phyloP scores from a whole-genome alignment of 2,113 vertebrate species.

The Anolis sagrei region DNA sequence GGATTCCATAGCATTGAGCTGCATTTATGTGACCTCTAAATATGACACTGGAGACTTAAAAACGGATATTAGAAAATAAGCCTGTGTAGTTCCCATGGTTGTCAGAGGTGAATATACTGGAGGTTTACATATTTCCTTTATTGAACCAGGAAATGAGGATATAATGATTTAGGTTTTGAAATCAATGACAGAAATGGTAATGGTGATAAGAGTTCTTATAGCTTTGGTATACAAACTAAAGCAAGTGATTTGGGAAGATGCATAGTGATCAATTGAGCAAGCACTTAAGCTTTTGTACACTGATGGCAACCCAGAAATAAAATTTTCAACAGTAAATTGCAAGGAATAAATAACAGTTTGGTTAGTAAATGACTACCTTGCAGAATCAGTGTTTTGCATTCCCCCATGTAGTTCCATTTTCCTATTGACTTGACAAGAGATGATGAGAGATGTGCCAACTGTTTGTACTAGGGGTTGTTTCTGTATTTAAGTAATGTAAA shows the following conservation, averaged over 20 bases:
- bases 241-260: background rate
- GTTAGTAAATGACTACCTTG: constrained; percentile 10
- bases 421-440: constrained; percentile 58
- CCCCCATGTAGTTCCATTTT: constrained; percentile 49
- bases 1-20: too few species aligned
- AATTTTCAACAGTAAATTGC: constrained; percentile 28
- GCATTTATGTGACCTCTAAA: background rate
- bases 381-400: constrained; percentile 34
- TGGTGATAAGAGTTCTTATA: background rate
- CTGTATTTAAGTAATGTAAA: constrained; percentile 45
- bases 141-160: background rate
- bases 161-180: constrained; percentile 7
- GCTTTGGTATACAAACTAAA: background rate
- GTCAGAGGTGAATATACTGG: background rate
- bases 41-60: background rate
- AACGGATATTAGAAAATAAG: too few species aligned
- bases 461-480: constrained; percentile 49
- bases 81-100: background rate
- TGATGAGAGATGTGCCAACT: constrained; percentile 49
- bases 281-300: background rate
- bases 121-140: background rate
- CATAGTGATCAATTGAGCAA: background rate
- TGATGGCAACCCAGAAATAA: constrained; percentile 21
- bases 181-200: background rate
- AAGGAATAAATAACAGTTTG: constrained; percentile 38